A percentile compares a stretch with the other conserved stretches of the same genome.
Conservation (phyloP, 2,888 invertebrate genomes). For the Macroteleia sp. region DNA sequence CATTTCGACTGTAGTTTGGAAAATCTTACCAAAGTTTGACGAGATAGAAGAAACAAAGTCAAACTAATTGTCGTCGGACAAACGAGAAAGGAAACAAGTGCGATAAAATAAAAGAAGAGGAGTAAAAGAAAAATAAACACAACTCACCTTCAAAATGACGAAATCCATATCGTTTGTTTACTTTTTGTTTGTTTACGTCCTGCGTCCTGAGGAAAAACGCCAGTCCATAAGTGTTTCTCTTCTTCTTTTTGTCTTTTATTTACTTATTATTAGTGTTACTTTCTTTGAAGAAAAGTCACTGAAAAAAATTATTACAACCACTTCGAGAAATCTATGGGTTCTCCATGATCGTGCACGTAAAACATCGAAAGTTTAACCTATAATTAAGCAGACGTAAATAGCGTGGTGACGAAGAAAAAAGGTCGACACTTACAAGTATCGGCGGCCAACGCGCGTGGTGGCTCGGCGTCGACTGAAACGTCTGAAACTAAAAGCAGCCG, state of each 20-base stretch:
- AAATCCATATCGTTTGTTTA: conserved; percentile 47
- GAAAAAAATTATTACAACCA: not conserved
- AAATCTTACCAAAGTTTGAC: too few relatives aligned
- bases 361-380: conserved; percentile 39
- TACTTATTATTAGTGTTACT: too few relatives aligned
- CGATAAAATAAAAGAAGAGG: not conserved
- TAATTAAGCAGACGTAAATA: conserved; percentile 42
- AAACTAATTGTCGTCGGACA: not conserved
- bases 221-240: conserved; percentile 5
- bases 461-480: conserved; percentile 62
- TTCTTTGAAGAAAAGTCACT: conserved; percentile 14
- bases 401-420: conserved; percentile 11
- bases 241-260: not conserved
- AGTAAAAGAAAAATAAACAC: conserved; percentile 2
- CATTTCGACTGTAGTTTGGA: not conserved
- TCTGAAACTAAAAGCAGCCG: conserved; percentile 52
- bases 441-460: conserved; percentile 57
- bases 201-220: not conserved
- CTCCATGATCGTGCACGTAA: conserved; percentile 31
- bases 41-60: too few relatives aligned
- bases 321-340: conserved; percentile 4
- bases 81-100: not conserved
- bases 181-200: not conserved
- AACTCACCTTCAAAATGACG: conserved; percentile 56
- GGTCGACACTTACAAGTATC: conserved; percentile 18